These are phyloP conservation scores for Maconellicoccus hirsutus DNA, from an alignment of 1,140 invertebrate genomes.

Conservation along the genomic window DNA sequence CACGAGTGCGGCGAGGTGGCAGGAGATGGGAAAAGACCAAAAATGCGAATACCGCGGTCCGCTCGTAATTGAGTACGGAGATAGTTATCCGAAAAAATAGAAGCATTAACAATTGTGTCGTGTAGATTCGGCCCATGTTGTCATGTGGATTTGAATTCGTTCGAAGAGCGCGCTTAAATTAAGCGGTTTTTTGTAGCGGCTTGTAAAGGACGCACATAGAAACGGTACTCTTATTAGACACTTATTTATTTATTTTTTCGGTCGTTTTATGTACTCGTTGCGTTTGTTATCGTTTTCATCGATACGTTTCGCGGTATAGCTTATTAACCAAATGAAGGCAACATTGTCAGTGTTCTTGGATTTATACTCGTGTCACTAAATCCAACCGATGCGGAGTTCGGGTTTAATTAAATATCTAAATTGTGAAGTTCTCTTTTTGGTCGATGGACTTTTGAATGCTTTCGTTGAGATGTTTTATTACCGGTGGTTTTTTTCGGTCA, in stretches of 20 bases:
- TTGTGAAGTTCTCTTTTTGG: too few relatives aligned
- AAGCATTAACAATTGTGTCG: not conserved
- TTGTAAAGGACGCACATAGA: not conserved
- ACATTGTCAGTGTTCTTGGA: too few relatives aligned
- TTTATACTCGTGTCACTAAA: too few relatives aligned
- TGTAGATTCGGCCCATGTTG: not conserved
- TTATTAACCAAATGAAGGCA: not conserved
- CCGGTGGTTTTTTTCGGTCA: too few relatives aligned
- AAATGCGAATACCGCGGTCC: too few relatives aligned
- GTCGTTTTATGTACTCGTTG: not conserved
- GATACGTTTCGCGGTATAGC: not conserved
- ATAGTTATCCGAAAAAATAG: not conserved
- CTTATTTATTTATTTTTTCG: not conserved
- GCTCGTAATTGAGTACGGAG: not conserved
- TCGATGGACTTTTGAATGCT: too few relatives aligned
- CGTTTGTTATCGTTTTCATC: too few relatives aligned
- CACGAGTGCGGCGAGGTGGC: not conserved
- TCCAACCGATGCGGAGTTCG: too few relatives aligned
- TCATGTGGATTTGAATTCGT: not conserved
- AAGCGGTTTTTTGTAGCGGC: not conserved
- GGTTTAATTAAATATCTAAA: not conserved
- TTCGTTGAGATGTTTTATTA: too few relatives aligned
- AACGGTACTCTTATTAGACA: not conserved
- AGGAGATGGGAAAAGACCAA: too few relatives aligned
- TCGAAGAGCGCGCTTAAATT: not conserved